Conservation (phyloP, 2,797 vertebrate genomes). For the Pseudomugil gertrudae region DNA sequence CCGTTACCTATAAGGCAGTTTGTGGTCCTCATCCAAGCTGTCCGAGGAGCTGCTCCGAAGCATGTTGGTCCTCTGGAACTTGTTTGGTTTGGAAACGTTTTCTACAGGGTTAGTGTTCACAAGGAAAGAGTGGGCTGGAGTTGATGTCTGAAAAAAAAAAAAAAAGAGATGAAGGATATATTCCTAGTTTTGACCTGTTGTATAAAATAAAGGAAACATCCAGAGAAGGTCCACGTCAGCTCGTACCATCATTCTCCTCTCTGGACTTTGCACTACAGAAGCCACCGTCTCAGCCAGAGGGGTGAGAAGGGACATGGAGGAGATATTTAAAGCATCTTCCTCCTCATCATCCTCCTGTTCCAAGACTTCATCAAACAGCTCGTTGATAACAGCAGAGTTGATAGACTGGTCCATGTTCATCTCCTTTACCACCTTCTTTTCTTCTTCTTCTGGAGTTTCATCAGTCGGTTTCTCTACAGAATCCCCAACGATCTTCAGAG, state of each 20-base stretch:
- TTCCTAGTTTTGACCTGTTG: not conserved
- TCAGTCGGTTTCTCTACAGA: constrained; percentile 48
- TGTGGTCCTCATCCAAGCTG: constrained; percentile 80
- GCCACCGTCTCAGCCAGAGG: constrained; percentile 92
- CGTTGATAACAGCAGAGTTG: constrained; percentile 91
- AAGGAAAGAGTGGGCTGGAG: constrained; percentile 82
- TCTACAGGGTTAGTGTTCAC: constrained; percentile 78
- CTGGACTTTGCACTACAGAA: constrained; percentile 82
- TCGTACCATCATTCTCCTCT: constrained; percentile 81
- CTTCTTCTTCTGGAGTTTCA: constrained; percentile 18
- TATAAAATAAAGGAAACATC: no score
- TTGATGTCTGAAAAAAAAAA: constrained; percentile 71
- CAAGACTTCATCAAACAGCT: constrained; percentile 89
- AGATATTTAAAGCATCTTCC: constrained; percentile 92
- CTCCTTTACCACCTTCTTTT: constrained; percentile 64
- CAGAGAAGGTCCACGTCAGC: not conserved
- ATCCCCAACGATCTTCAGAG: constrained; percentile 61
- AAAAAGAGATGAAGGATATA: not conserved
- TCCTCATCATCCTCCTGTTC: constrained; percentile 78
- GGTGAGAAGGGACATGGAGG: constrained; percentile 94
- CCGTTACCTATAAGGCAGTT: constrained; percentile 89
- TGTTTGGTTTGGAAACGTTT: constrained; percentile 72
- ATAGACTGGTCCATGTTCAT: constrained; percentile 84
- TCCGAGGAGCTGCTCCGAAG: constrained; percentile 81
- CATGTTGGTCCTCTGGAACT: constrained; percentile 84